phyloP scores from a whole-genome alignment of 2,797 vertebrate species.

The Spea hammondii region DNA sequence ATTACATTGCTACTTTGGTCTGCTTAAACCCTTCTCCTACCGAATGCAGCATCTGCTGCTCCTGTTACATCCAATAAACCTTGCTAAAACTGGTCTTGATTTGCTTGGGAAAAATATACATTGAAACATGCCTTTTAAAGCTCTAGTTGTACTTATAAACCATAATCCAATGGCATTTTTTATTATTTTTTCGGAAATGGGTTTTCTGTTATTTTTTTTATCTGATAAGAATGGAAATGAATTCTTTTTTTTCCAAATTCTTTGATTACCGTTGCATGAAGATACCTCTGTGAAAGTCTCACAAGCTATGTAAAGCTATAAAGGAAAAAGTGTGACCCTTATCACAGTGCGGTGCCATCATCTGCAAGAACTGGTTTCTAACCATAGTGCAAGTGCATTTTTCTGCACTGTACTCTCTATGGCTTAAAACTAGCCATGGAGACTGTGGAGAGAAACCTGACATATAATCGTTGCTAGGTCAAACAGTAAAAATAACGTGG shows the following conservation, averaged over 20 bases:
- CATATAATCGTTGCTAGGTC: slow-evolving; percentile 44
- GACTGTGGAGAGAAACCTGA: slow-evolving; percentile 33
- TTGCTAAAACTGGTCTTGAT: too few relatives aligned
- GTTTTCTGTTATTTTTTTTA: too few relatives aligned
- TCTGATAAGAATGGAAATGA: not conserved
- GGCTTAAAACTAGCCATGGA: slow-evolving; percentile 18
- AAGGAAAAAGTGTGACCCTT: slow-evolving; percentile 1
- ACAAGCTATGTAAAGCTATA: slow-evolving; percentile 36
- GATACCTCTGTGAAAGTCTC: slow-evolving; percentile 24
- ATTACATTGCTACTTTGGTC: too few relatives aligned
- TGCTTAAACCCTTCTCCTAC: too few relatives aligned
- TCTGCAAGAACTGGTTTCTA: slow-evolving; percentile 16
- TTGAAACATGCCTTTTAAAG: not conserved
- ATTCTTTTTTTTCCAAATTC: slow-evolving; percentile 28
- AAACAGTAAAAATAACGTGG: slow-evolving; percentile 30
- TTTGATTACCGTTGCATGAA: slow-evolving; percentile 36
- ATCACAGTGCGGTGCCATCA: slow-evolving; percentile 22
- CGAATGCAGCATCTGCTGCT: too few relatives aligned
- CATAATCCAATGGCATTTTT: not conserved
- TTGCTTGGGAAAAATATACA: too few relatives aligned
- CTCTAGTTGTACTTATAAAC: not conserved
- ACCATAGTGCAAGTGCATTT: slow-evolving; percentile 33
- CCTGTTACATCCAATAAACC: too few relatives aligned
- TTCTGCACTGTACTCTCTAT: slow-evolving; percentile 25
- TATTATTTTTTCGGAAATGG: too few relatives aligned